Evolutionary conservation across 2,113 vertebrate genomes (phyloP), one percentile per base, ranked within the genome.

Genomic region (Abramis brama): DNA sequence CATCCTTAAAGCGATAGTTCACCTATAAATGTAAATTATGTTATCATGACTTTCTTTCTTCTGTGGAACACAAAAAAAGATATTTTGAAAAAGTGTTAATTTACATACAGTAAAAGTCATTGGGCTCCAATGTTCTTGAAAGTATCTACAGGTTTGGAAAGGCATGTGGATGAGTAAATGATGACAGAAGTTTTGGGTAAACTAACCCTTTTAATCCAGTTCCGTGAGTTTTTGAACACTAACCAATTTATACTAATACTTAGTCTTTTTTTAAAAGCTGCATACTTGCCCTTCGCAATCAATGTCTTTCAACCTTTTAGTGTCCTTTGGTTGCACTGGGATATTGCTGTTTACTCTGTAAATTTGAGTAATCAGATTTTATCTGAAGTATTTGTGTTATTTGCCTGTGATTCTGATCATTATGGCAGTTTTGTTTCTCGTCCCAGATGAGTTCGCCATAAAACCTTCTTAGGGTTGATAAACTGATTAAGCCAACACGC

Each of bases 401-500:
- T 15, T 62, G 17, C 66, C 50, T 15, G 45, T 9, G 57, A 25
- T 36, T 13, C 57, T 10, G 19, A 55, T 30, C 12, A 83, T 71
- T 57, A 45, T 13, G 15, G 33, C 45, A 45, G 45, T 19, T 45
- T 80, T 8, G 70, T 19, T 23, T n/a, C 11, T 5, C 19, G 2
- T 73, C 64, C 47, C 36, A 81, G 5, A 76, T 47, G 27, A 45
- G 25, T 83, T 55, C 43, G 45, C 12, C 30, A 19, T 77, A 57
- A 64, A 60, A 79, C 75, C 10, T 74, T 82, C 30, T 62, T 50
- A 50, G 59, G 25, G 64, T 43, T 68, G 47, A 82, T 62, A 30
- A 81, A 75, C 66, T 80, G 86, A 84, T 80, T 79, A 83, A 73
- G 66, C 43, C 39, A 30, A 55, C n/a, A 19, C 60, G 17, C 74